phyloP scores from a whole-genome alignment of 2,888 invertebrate genomes.

The Aporophyla lueneburgensis region DNA sequence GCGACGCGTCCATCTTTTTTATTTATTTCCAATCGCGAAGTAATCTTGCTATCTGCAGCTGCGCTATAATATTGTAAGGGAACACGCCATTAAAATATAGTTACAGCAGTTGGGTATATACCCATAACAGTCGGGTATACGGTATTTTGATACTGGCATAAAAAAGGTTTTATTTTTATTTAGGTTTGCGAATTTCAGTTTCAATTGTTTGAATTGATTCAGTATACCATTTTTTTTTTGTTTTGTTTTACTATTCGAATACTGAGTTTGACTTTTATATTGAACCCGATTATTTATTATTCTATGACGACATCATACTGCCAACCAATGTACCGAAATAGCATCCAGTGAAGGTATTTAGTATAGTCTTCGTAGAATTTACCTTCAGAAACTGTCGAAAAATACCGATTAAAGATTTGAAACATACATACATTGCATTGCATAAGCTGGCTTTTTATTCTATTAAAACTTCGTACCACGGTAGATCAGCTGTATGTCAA shows the following conservation, averaged over 20 bases:
- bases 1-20: slow-evolving; percentile 52
- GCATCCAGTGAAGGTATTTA: neutral
- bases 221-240: neutral
- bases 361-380: neutral
- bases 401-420: neutral
- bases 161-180: slow-evolving; percentile 3
- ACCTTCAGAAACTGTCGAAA: neutral
- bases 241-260: slow-evolving; percentile 1
- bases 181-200: neutral
- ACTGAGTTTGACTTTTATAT: neutral
- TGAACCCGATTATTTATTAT: neutral
- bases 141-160: neutral
- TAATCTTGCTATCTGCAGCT: slow-evolving; percentile 69
- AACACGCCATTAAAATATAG: slow-evolving; percentile 49
- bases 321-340: neutral
- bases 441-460: neutral
- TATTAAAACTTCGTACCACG: neutral
- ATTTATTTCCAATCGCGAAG: slow-evolving; percentile 72
- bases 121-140: neutral
- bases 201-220: slow-evolving; percentile 5
- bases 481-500: neutral
- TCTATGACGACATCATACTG: neutral
- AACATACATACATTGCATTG: neutral
- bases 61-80: slow-evolving; percentile 45
- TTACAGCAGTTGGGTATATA: slow-evolving; percentile 16